Percentiles rank a stretch among this genome's conserved stretches.
phyloP scores from a whole-genome alignment of 2,797 vertebrate species.

The Emys orbicularis region DNA sequence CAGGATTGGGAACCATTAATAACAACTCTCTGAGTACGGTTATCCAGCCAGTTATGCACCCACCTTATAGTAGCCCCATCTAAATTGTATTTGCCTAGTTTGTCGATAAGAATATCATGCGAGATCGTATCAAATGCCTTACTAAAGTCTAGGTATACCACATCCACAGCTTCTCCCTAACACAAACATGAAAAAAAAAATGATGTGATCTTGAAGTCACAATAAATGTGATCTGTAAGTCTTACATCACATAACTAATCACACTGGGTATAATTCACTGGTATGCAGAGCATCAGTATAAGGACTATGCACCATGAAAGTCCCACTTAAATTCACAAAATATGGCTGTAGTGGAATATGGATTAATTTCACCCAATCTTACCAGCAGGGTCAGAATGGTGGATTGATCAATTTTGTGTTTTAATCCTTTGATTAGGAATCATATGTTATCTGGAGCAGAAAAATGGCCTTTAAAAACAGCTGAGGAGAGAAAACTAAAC shows the following conservation, averaged over 20 bases:
- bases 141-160: too few relatives aligned
- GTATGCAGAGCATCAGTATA: not conserved
- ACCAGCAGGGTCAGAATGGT: not conserved
- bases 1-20: too few relatives aligned
- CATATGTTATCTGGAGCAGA: too few relatives aligned
- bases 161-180: too few relatives aligned
- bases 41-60: too few relatives aligned
- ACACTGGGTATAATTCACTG: not conserved
- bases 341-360: not conserved
- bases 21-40: too few relatives aligned
- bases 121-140: too few relatives aligned
- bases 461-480: too few relatives aligned
- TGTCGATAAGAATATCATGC: too few relatives aligned
- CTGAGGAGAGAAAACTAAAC: too few relatives aligned
- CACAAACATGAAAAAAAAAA: not conserved
- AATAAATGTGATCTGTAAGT: not conserved
- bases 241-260: not conserved
- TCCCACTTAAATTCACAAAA: not conserved
- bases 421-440: not conserved
- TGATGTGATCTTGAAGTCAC: not conserved
- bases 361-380: not conserved
- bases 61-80: too few relatives aligned
- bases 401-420: not conserved
- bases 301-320: not conserved
- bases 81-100: too few relatives aligned